Evolutionary conservation across 2,888 invertebrate genomes (phyloP), one percentile per base, ranked within the genome.

Genomic region (Tiliacea aurago): DNA sequence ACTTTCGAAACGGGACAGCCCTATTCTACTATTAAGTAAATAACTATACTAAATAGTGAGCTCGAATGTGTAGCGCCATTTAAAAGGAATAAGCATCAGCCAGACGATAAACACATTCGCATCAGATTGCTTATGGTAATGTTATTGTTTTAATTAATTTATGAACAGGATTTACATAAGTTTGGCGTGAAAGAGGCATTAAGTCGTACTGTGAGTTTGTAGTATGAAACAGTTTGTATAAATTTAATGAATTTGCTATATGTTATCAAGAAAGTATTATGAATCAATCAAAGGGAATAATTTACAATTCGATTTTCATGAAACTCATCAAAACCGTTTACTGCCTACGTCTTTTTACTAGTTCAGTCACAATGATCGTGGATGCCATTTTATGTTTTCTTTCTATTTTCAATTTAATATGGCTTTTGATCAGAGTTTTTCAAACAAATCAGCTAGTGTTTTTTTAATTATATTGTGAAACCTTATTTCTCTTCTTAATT

Each of bases 91-190:
- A 53, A 13, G 51, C 64, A 59, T 33, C 45, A n/a, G 11, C 61
- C 70, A 49, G 28, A 20, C 61, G 28, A 72, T 80, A 18, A 83
- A 76, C 66, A 41, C 59, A 71, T 84, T 65, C 63, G 41, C 68
- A 70, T 15, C 23, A 37, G 33, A 68, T 67, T 69, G 18, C 58
- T 49, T 73, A 73, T 63, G 65, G 20, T 82, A 85, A 78, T 75
- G 18, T 75, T 70, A 67, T 28, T 69, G 51, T 70, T 79, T 71
- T 69, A 58, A 67, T 43, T 64, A 65, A 85, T 71, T 80, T 73
- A 86, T 67, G 70, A 18, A 56, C 20, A 28, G 4, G 0, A 73
- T 84, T 76, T 47, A 71, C 84, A 76, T 84, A 70, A 64, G 55
- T 69, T 66, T 64, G 18, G 45, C 64, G 49, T 73, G 41, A 71